Evolutionary conservation across 30 jellyfish, hydroid and myxozoan genomes (phyloP).

Genomic region (Mastigias papua): DNA sequence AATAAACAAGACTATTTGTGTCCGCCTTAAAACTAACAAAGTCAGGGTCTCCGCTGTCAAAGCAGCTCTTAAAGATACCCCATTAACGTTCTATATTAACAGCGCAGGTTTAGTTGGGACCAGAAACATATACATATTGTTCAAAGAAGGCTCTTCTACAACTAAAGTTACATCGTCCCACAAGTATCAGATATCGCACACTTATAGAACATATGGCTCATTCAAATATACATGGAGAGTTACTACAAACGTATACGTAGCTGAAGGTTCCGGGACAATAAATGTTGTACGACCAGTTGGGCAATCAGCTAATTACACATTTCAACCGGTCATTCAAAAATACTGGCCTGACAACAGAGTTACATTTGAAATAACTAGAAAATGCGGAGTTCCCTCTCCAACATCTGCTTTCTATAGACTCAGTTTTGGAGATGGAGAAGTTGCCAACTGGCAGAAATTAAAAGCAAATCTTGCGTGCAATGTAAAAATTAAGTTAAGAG

Average conservation of each 20-base stretch:
- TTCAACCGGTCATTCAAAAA: not conserved
- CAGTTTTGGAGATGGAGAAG: slow-evolving; percentile 52
- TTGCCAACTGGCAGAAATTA: slow-evolving; percentile 29
- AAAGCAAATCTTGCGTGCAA: slow-evolving; percentile 18
- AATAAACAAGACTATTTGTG: slow-evolving; percentile 19
- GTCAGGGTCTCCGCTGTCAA: not conserved
- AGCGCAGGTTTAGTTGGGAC: not conserved
- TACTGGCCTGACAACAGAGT: not conserved
- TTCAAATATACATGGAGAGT: not conserved
- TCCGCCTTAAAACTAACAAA: not conserved
- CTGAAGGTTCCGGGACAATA: slow-evolving; percentile 36
- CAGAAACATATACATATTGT: not conserved
- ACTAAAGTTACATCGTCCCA: not conserved
- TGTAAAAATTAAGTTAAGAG: not conserved
- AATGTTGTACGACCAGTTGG: slow-evolving; percentile 8
- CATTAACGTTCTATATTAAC: not conserved
- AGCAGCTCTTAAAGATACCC: not conserved
- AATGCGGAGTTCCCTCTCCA: slow-evolving; percentile 5
- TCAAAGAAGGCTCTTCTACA: not conserved
- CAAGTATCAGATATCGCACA: not conserved
- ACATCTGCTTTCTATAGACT: slow-evolving; percentile 14
- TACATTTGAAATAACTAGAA: not conserved
- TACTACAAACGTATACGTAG: not conserved
- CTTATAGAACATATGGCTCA: not conserved
- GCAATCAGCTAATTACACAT: not conserved